Evolutionary conservation across 2,797 vertebrate genomes (phyloP).

Genomic region (Anniella stebbinsi): DNA sequence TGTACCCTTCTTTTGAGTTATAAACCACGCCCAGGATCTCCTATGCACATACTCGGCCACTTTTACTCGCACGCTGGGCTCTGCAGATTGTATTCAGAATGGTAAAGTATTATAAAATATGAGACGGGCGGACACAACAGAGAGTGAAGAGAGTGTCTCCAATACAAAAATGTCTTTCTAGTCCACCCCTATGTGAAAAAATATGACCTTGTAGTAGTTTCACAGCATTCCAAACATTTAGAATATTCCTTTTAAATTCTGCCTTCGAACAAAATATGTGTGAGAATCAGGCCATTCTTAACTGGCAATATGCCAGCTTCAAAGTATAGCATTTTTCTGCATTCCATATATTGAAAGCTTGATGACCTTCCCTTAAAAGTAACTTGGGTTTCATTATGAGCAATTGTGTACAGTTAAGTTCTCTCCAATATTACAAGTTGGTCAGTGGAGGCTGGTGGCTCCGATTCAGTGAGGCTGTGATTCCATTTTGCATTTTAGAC

Average conservation of each 20-base stretch:
- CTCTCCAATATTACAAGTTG: background rate
- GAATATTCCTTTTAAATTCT: conserved; percentile 41
- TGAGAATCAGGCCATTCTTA: conserved; percentile 5
- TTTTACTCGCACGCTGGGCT: background rate
- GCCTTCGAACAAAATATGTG: conserved; percentile 39
- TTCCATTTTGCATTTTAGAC: no score
- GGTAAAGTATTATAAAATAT: background rate
- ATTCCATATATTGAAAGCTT: background rate
- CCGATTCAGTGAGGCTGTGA: no score
- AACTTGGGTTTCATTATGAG: conserved; percentile 36
- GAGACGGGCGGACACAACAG: no score
- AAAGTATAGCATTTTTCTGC: background rate
- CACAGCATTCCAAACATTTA: conserved; percentile 60
- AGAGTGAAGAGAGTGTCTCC: no score
- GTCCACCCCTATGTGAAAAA: conserved; percentile 46
- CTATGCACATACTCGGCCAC: no score
- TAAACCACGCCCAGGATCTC: background rate
- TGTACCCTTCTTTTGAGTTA: background rate
- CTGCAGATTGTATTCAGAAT: background rate
- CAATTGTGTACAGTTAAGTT: background rate
- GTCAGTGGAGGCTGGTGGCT: no score
- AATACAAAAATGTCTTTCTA: conserved; percentile 29
- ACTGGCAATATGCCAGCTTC: conserved; percentile 35
- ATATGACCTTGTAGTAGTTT: conserved; percentile 39
- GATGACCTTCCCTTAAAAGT: conserved; percentile 29